Base-by-base conservation (phyloP, 2,888 invertebrate species). In the Drosophila emarginata region DNA sequence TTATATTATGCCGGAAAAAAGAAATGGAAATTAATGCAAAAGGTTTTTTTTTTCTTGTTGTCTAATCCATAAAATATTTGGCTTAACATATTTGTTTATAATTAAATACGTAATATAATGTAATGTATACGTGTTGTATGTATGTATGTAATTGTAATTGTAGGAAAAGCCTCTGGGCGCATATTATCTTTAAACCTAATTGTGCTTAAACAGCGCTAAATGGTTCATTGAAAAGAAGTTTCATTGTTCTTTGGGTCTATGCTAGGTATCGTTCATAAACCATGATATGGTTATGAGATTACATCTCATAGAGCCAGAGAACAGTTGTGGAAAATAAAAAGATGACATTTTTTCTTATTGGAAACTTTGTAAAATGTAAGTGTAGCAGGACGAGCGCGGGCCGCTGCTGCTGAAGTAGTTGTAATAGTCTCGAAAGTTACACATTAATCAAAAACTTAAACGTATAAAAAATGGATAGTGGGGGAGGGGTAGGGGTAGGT, bases 121-220 rank as follows among this genome's bases (percentile, higher is more conserved):
- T 58, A 74, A 68, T 66, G 69, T 67, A 70, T 72, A 72, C 72
- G 50, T 73, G 26, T 14, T 59, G 60, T 69, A 53, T 67, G 52
- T 70, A 21, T 77, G 45, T 72, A 45, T 72, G 36, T 66, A 53
- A 37, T 62, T n/a, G 61, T 50, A 76, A 82, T 78, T 59, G 71
- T 80, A 80, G 84, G 74, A 81, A 84, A 80, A 84, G 84, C 84
- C 84, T 84, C 84, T 84, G 81, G 84, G 87, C 84, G 87, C 80
- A 80, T 80, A 74, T 73, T 74, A 80, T 78, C 80, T 73, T 74
- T 82, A 80, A 83, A 82, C 86, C 78, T 83, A 86, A 86, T 86
- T 84, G 84, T 86, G 84, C 84, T 80, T 72, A 51, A 64, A 79
- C 79, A 84, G 77, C 84, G 74, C 67, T 72, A 50, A 50, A 11